Evolutionary conservation across 2,888 invertebrate genomes (phyloP).

Genomic region (Sesamia inferens): DNA sequence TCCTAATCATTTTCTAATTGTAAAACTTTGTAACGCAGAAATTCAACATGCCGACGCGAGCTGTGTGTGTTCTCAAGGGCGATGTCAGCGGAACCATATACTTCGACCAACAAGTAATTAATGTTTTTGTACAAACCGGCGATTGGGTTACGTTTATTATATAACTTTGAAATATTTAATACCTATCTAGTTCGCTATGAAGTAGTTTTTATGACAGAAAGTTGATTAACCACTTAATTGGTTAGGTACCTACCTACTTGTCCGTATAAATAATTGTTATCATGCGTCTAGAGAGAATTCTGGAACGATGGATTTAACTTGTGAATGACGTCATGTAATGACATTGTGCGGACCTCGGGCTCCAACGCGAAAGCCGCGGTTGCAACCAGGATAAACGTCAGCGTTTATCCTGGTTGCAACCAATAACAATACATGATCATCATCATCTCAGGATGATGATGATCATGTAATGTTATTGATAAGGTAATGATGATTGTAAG

Average conservation of each 20-base stretch:
- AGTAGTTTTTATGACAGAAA: constrained; percentile 1
- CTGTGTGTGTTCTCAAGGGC: constrained; percentile 96
- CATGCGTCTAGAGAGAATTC: constrained; percentile 43
- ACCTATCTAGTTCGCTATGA: neutral
- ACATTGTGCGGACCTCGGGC: no score
- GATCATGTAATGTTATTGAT: constrained; percentile 8
- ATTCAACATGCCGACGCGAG: constrained; percentile 91
- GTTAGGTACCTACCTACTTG: constrained; percentile 14
- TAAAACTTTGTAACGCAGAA: constrained; percentile 1
- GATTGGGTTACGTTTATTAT: constrained; percentile 1
- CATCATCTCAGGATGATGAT: no score
- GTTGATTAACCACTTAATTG: neutral
- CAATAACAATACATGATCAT: no score
- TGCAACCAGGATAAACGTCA: no score
- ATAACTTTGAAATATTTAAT: constrained; percentile 47
- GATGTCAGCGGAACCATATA: constrained; percentile 95
- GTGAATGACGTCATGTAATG: constrained; percentile 2
- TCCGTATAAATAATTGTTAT: constrained; percentile 22
- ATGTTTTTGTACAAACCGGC: constrained; percentile 12
- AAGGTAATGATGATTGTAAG: neutral
- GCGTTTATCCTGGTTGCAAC: no score
- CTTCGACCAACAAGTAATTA: constrained; percentile 93
- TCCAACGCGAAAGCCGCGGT: no score
- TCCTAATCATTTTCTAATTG: neutral
- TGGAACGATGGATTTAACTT: constrained; percentile 35